These are phyloP conservation scores for Cactoblastis cactorum DNA, from an alignment of 2,888 invertebrate genomes.

Conservation along the genomic window DNA sequence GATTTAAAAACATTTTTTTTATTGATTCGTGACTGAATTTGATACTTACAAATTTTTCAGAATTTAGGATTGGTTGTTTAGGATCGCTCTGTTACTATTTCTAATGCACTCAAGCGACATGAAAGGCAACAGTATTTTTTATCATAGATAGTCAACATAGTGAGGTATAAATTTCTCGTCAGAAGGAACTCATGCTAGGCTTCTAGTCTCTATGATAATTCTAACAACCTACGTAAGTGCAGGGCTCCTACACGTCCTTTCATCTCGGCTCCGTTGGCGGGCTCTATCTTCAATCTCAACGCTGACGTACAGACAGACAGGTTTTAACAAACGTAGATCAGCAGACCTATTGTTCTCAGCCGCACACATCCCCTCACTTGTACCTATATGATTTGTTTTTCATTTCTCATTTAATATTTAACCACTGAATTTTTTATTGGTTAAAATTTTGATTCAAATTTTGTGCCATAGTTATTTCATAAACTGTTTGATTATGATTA, in stretches of 20 bases:
- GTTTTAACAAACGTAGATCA: constrained; percentile 63
- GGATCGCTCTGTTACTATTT: too few relatives aligned
- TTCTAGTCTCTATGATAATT: neutral
- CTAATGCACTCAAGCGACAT: too few relatives aligned
- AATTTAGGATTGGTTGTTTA: too few relatives aligned
- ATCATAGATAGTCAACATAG: neutral
- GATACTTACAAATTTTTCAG: too few relatives aligned
- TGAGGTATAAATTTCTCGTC: neutral
- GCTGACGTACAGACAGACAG: constrained; percentile 60
- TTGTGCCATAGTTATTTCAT: too few relatives aligned
- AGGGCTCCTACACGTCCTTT: constrained; percentile 30
- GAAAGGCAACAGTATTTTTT: too few relatives aligned
- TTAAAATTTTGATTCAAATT: neutral
- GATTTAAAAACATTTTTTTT: too few relatives aligned
- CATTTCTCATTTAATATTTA: neutral
- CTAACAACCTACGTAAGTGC: constrained; percentile 6
- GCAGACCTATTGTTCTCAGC: constrained; percentile 53
- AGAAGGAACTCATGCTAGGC: neutral
- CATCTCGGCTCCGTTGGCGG: constrained; percentile 52
- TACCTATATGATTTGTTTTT: constrained; percentile 5
- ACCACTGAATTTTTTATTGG: neutral
- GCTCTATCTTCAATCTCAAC: constrained; percentile 57
- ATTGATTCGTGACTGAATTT: too few relatives aligned
- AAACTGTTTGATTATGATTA: too few relatives aligned
- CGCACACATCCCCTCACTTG: constrained; percentile 36